Evolutionary conservation across 2,797 vertebrate genomes (phyloP).

Genomic region (Pangasius djambal): DNA sequence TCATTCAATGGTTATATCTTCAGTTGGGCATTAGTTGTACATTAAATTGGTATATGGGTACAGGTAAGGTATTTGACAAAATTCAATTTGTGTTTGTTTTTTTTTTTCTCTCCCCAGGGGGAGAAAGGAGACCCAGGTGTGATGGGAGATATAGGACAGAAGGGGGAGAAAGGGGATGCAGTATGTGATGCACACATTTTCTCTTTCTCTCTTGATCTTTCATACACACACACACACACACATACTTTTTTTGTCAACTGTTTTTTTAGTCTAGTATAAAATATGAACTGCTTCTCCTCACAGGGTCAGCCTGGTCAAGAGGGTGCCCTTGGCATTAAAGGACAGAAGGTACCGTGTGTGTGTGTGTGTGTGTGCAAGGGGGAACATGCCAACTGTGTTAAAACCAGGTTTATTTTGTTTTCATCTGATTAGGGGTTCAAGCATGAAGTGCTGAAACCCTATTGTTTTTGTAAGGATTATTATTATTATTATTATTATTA

Average conservation of each 20-base stretch:
- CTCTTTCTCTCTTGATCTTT: neutral
- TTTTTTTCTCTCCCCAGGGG: conserved; percentile 69
- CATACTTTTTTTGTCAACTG: conserved; percentile 41
- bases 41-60: neutral
- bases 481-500: too few species aligned
- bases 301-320: conserved; percentile 78
- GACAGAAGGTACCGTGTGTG: conserved; percentile 76
- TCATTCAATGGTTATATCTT: neutral
- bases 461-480: too few species aligned
- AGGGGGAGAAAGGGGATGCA: conserved; percentile 81
- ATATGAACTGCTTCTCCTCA: conserved; percentile 31
- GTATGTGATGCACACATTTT: conserved; percentile 75
- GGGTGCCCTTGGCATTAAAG: conserved; percentile 74
- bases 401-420: neutral
- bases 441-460: too few species aligned
- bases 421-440: neutral
- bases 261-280: conserved; percentile 63
- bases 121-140: conserved; percentile 75
- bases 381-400: neutral
- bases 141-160: conserved; percentile 70
- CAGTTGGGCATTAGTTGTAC: neutral
- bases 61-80: neutral
- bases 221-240: conserved; percentile 8
- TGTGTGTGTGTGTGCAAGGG: neutral
- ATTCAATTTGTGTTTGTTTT: neutral